phyloP scores from a whole-genome alignment of 2,888 invertebrate genomes.

The Drosophila hamatofila region DNA sequence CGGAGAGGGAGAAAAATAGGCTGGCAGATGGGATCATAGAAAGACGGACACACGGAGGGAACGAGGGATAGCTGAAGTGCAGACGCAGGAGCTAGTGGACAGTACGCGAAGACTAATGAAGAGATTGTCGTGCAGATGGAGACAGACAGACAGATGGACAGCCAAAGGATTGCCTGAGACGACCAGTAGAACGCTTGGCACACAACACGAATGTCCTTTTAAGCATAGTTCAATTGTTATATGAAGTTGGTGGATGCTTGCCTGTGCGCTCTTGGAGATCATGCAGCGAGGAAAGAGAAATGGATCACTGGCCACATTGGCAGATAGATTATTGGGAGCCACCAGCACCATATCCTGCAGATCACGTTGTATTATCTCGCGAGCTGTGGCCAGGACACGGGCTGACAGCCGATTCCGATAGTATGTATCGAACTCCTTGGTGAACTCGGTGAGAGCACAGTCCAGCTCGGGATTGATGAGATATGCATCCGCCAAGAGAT shows the following conservation, averaged over 20 bases:
- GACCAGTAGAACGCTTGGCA: neutral
- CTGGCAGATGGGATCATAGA: too few species aligned
- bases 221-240: neutral
- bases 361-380: constrained; percentile 91
- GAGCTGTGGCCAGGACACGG: constrained; percentile 89
- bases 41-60: too few species aligned
- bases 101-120: too few species aligned
- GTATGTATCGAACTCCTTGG: constrained; percentile 90
- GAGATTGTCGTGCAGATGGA: accelerated
- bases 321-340: constrained; percentile 85
- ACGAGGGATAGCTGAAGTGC: neutral
- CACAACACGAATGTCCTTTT: neutral
- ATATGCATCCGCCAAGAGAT: constrained; percentile 87
- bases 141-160: neutral
- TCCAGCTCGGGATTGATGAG: constrained; percentile 86
- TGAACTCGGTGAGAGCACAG: constrained; percentile 88
- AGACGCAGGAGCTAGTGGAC: neutral
- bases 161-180: neutral
- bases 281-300: constrained; percentile 84
- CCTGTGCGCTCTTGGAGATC: constrained; percentile 85
- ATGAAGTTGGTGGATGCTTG: constrained; percentile 50
- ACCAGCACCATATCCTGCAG: constrained; percentile 90
- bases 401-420: constrained; percentile 92
- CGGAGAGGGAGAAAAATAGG: too few species aligned
- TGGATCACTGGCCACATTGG: constrained; percentile 77